Conservation (phyloP, 2,888 invertebrate genomes). For the Dorcus parallelipipedus region DNA sequence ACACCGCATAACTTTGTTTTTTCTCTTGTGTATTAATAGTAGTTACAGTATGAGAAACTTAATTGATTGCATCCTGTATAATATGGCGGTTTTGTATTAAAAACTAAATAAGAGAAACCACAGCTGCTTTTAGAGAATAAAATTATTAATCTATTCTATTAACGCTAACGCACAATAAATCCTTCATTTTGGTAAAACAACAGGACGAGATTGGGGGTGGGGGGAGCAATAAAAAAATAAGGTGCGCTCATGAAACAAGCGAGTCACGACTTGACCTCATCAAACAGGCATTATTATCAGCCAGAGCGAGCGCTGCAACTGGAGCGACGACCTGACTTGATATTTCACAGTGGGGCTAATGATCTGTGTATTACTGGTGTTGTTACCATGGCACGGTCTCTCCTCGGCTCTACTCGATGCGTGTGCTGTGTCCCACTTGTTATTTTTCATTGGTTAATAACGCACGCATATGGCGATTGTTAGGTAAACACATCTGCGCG, state of each 20-base stretch:
- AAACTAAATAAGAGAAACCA: too few relatives aligned
- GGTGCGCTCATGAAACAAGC: slow-evolving; percentile 20
- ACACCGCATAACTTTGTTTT: too few relatives aligned
- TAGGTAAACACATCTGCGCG: neutral
- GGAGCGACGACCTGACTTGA: slow-evolving; percentile 24
- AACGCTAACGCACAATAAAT: too few relatives aligned
- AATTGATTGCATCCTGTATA: too few relatives aligned
- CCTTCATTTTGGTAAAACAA: too few relatives aligned
- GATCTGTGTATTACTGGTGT: slow-evolving; percentile 14
- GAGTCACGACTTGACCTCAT: slow-evolving; percentile 24
- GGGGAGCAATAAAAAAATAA: slow-evolving; percentile 6
- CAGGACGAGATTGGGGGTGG: too few relatives aligned
- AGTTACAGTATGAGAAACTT: too few relatives aligned
- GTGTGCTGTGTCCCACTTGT: neutral
- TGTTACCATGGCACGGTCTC: slow-evolving; percentile 3
- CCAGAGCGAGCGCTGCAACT: slow-evolving; percentile 16
- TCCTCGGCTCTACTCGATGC: neutral
- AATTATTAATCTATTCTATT: too few relatives aligned
- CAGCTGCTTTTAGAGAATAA: too few relatives aligned
- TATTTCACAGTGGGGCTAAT: slow-evolving; percentile 22
- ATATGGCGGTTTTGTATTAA: too few relatives aligned
- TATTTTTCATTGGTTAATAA: neutral
- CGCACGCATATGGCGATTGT: neutral
- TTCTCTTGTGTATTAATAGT: too few relatives aligned
- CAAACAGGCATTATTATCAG: slow-evolving; percentile 20